phyloP scores from a whole-genome alignment of 2,888 invertebrate genomes.

The Cataglyphis rosenhaueri region DNA sequence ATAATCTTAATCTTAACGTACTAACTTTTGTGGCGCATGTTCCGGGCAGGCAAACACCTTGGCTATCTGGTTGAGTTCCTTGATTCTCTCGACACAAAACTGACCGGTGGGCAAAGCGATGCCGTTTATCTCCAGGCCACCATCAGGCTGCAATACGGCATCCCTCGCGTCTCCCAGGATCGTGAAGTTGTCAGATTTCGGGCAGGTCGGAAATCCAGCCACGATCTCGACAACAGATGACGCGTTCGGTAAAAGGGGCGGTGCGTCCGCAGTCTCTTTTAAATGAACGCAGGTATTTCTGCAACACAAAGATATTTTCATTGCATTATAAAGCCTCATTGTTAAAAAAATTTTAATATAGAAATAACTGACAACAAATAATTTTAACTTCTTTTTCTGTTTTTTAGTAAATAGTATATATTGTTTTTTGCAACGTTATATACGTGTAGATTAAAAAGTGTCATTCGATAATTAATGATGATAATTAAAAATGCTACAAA shows the following conservation, averaged over 20 bases:
- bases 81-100: slow-evolving; percentile 84
- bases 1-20: not conserved
- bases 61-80: slow-evolving; percentile 82
- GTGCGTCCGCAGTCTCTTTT: slow-evolving; percentile 69
- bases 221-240: slow-evolving; percentile 83
- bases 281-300: slow-evolving; percentile 77
- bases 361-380: not conserved
- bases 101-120: slow-evolving; percentile 84
- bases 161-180: slow-evolving; percentile 88
- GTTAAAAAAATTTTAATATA: not conserved
- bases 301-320: slow-evolving; percentile 37
- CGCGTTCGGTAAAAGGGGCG: slow-evolving; percentile 82
- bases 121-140: slow-evolving; percentile 86
- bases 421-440: not conserved
- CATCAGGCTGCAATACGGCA: slow-evolving; percentile 86
- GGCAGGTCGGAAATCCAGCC: slow-evolving; percentile 87
- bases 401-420: not conserved
- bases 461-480: not conserved
- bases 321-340: not conserved
- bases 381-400: not conserved
- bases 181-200: slow-evolving; percentile 86
- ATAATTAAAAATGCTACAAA: not conserved
- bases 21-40: slow-evolving; percentile 85
- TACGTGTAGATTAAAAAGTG: not conserved
- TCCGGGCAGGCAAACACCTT: slow-evolving; percentile 89